Percentiles rank a stretch among this genome's conserved stretches.
Conservation (phyloP, 2,888 invertebrate genomes). For the Sesamia inferens region DNA sequence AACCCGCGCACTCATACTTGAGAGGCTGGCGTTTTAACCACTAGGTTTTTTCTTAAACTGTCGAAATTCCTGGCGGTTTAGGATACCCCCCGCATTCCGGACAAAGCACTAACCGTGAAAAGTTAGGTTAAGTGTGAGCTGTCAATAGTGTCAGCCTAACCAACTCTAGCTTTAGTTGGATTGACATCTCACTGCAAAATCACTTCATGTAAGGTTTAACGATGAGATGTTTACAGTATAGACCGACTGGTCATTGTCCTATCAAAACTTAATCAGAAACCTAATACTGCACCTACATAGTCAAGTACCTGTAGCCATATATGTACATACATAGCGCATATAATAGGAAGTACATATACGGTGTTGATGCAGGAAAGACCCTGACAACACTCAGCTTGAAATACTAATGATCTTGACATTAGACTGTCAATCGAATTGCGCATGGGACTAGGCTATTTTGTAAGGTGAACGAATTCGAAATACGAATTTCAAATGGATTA, state of each 20-base stretch:
- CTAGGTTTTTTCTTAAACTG: no score
- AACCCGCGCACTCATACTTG: no score
- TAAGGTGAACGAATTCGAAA: not conserved
- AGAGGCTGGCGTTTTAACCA: no score
- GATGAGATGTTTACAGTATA: no score
- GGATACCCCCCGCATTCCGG: no score
- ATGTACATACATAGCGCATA: slow-evolving; percentile 7
- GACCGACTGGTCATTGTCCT: slow-evolving; percentile 7
- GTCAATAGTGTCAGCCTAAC: no score
- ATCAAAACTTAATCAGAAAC: slow-evolving; percentile 7
- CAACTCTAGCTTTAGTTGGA: no score
- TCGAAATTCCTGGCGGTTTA: no score
- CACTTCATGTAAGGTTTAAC: no score
- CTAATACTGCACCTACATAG: slow-evolving; percentile 27
- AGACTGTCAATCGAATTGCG: slow-evolving; percentile 23
- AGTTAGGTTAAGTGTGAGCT: no score
- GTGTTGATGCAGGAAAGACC: slow-evolving; percentile 57
- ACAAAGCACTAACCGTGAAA: no score
- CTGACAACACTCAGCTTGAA: slow-evolving; percentile 42
- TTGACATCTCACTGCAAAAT: no score
- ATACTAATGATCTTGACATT: slow-evolving; percentile 57
- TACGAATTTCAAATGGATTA: not conserved
- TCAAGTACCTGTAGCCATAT: slow-evolving; percentile 18
- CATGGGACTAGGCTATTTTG: slow-evolving; percentile 7
- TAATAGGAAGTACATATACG: slow-evolving; percentile 59